A percentile compares a stretch with the other conserved stretches of the same genome.
These are phyloP conservation scores for Sitta carolinensis DNA, from an alignment of 2,797 vertebrate genomes.

Conservation along the genomic window DNA sequence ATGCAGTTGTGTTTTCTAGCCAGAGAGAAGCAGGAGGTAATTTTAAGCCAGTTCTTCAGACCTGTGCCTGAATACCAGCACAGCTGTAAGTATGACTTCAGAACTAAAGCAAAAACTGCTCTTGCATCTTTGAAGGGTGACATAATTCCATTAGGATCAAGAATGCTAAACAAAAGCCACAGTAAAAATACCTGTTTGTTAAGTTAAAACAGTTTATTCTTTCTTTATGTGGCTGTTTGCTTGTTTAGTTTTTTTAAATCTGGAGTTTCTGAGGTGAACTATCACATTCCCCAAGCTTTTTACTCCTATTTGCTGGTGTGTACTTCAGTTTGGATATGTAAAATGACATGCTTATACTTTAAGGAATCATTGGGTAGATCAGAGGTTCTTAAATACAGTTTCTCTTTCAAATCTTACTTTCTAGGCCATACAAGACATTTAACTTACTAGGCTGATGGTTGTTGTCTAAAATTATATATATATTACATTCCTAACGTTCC, in stretches of 20 bases:
- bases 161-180: background rate
- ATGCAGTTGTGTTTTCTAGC: background rate
- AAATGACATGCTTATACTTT: constrained; percentile 28
- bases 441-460: background rate
- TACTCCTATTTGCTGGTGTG: background rate
- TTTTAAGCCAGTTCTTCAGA: background rate
- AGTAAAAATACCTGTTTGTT: background rate
- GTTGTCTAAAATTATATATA: background rate
- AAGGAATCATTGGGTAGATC: background rate
- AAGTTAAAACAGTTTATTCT: background rate
- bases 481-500: background rate
- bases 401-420: constrained; percentile 7
- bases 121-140: background rate
- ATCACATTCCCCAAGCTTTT: background rate
- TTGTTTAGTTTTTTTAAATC: background rate
- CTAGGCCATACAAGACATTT: background rate
- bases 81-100: background rate
- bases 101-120: background rate
- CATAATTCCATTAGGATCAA: background rate
- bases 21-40: background rate
- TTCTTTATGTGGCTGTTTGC: background rate
- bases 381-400: background rate
- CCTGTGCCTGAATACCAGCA: background rate
- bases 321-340: background rate
- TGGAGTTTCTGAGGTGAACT: background rate